Evolutionary conservation across 2,888 invertebrate species (phyloP).

Genomic region (Troglohyphantes excavatus): DNA sequence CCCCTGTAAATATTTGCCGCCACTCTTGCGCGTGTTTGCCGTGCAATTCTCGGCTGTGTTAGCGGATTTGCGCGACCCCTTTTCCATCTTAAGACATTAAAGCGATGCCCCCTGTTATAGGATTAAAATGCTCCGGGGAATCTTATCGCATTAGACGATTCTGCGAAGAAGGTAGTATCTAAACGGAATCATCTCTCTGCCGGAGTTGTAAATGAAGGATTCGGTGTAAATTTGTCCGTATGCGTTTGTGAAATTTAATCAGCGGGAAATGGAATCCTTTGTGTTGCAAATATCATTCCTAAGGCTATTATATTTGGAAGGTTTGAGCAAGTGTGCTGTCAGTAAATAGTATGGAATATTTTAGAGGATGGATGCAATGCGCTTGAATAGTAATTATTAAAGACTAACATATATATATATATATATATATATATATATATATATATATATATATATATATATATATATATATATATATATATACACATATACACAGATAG

Average conservation of each 20-base stretch:
- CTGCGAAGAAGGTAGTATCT: not conserved
- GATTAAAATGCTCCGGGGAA: constrained; percentile 42
- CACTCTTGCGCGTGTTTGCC: constrained; percentile 34
- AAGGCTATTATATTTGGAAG: not conserved
- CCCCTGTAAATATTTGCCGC: constrained; percentile 61
- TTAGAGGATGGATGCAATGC: too few relatives aligned
- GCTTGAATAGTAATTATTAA: too few relatives aligned
- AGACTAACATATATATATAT: too few relatives aligned
- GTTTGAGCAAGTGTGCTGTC: not conserved
- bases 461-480: too few relatives aligned
- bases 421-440: too few relatives aligned
- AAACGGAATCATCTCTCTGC: not conserved
- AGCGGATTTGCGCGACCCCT: constrained; percentile 23
- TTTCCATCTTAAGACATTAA: constrained; percentile 30
- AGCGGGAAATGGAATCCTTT: not conserved
- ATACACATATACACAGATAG: too few relatives aligned
- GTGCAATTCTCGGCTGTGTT: constrained; percentile 33
- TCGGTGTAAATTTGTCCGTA: not conserved
- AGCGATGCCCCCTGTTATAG: constrained; percentile 37
- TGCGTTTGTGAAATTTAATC: not conserved
- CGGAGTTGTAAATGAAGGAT: not conserved
- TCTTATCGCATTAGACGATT: not conserved
- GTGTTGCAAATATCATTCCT: not conserved
- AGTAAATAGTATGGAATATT: too few relatives aligned
- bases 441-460: too few relatives aligned